Percentiles rank a stretch among this genome's conserved stretches.
Evolutionary conservation across 1,140 invertebrate species (phyloP).

Genomic region (Drosophila asahinai): DNA sequence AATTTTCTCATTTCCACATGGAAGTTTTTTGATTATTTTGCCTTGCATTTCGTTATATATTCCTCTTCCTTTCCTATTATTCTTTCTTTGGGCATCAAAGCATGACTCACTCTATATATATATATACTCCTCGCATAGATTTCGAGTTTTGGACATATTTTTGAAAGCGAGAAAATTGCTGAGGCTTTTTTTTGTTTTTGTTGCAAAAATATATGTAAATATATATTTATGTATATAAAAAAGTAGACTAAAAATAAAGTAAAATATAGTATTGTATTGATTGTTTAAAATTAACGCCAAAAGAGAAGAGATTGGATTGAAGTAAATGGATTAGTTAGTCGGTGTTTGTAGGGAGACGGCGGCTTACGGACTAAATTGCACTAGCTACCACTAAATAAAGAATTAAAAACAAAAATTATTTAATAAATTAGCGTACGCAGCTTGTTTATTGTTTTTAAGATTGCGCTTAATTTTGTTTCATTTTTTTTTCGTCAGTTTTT

Average conservation of each 20-base stretch:
- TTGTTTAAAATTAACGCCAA: slow-evolving; percentile 67
- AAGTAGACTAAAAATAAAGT: slow-evolving; percentile 75
- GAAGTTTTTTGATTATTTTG: slow-evolving; percentile 17
- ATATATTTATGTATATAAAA: slow-evolving; percentile 50
- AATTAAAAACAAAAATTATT: slow-evolving; percentile 83
- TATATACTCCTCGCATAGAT: slow-evolving; percentile 38
- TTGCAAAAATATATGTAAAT: slow-evolving; percentile 60
- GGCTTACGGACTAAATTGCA: slow-evolving; percentile 81
- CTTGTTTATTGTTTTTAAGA: slow-evolving; percentile 41
- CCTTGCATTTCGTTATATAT: slow-evolving; percentile 29
- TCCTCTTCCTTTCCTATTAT: slow-evolving; percentile 30
- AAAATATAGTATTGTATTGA: slow-evolving; percentile 62
- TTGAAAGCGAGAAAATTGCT: slow-evolving; percentile 65
- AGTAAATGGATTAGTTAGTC: slow-evolving; percentile 19
- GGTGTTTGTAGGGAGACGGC: slow-evolving; percentile 30
- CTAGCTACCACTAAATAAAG: slow-evolving; percentile 85
- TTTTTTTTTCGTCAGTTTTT: slow-evolving; percentile 38
- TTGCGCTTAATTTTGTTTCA: slow-evolving; percentile 55
- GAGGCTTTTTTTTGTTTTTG: slow-evolving; percentile 37
- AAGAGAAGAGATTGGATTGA: slow-evolving; percentile 23
- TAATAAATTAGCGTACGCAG: slow-evolving; percentile 78
- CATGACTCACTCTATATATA: slow-evolving; percentile 71
- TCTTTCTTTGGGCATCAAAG: slow-evolving; percentile 81
- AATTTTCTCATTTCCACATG: slow-evolving; percentile 54
- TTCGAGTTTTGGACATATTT: slow-evolving; percentile 49